Percentiles rank a stretch among this genome's conserved stretches.
These are phyloP conservation scores for Eupeodes latifasciatus DNA, from an alignment of 2,888 invertebrate species.

Conservation along the genomic window DNA sequence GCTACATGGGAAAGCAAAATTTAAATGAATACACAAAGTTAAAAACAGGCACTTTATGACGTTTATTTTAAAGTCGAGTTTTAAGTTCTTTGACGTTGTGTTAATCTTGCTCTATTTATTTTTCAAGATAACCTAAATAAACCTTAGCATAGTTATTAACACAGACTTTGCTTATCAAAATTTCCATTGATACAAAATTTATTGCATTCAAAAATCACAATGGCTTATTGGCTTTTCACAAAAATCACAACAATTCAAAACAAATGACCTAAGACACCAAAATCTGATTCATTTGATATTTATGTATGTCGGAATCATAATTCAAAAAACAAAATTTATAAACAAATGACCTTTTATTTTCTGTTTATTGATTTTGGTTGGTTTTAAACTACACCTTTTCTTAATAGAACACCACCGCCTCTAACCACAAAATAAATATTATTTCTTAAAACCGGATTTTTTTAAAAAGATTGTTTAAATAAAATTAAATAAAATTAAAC, in stretches of 20 bases:
- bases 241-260: neutral
- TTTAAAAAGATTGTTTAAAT: slow-evolving; percentile 1
- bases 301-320: neutral
- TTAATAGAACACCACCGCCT: neutral
- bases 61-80: too few relatives aligned
- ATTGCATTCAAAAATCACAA: neutral
- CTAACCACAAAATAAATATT: neutral
- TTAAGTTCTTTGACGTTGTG: neutral
- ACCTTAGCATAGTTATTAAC: neutral
- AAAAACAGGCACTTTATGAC: too few relatives aligned
- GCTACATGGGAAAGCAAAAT: too few relatives aligned
- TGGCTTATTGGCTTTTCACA: neutral
- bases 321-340: neutral
- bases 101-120: neutral
- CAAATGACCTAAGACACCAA: neutral
- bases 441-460: slow-evolving; percentile 21
- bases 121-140: neutral
- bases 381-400: slow-evolving; percentile 10
- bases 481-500: slow-evolving; percentile 9
- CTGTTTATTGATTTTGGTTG: slow-evolving; percentile 26
- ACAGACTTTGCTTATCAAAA: neutral
- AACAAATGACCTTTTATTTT: slow-evolving; percentile 5
- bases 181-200: neutral
- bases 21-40: too few relatives aligned
- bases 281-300: neutral